These are phyloP conservation scores for Notechis scutatus DNA, from an alignment of 2,113 vertebrate species.

Conservation along the genomic window DNA sequence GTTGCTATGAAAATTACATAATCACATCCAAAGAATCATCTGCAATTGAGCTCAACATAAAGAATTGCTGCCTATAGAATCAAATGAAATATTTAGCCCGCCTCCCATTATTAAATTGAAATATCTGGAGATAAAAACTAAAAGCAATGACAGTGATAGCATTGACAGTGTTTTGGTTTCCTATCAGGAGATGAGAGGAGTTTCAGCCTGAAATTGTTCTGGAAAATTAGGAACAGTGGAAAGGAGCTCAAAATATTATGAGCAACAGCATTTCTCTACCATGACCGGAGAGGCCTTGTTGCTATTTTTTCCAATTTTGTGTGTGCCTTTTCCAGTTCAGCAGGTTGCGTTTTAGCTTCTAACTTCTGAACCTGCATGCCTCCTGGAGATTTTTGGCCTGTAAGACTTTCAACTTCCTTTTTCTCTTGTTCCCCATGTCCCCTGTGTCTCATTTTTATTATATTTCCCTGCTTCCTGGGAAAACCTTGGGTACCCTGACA, in stretches of 20 bases:
- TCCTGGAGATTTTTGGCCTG: not conserved
- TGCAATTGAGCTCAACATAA: not conserved
- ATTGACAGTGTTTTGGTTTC: not conserved
- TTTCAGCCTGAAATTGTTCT: not conserved
- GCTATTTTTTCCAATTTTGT: not conserved
- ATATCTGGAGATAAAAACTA: not conserved
- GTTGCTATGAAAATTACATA: not conserved
- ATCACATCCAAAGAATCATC: not conserved
- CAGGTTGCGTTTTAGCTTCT: not conserved
- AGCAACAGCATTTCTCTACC: not conserved
- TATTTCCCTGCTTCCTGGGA: not conserved
- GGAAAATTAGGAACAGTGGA: not conserved
- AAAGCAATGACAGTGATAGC: not conserved
- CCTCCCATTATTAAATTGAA: not conserved
- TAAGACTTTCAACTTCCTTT: not conserved
- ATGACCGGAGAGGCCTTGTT: not conserved
- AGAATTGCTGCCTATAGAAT: not conserved
- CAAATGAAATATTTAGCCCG: not conserved
- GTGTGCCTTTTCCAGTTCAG: not conserved
- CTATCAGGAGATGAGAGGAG: not conserved
- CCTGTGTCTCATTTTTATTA: not conserved
- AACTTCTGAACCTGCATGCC: not conserved
- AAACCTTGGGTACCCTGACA: not conserved
- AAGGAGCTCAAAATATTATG: not conserved
- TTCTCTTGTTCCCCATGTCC: not conserved